Evolutionary conservation across 1,140 invertebrate genomes (phyloP), one percentile per base, ranked within the genome.

Genomic region (Heliconius himera): DNA sequence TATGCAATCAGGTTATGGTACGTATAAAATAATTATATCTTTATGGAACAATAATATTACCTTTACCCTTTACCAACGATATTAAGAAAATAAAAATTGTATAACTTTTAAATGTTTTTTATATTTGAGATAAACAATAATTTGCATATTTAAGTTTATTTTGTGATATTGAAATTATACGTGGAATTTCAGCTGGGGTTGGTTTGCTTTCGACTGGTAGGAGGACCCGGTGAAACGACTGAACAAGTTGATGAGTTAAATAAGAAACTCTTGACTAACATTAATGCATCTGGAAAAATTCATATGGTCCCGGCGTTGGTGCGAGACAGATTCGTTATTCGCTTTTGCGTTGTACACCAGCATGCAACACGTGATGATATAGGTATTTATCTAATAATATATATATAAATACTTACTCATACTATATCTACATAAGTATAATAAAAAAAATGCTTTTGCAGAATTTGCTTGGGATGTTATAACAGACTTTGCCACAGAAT

Each of bases 221-320:
- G 98, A 38, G 96, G 96, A 13, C 98, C 99, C 88, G 93, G 91
- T 18, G 93, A 95, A 71, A 88, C 85, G 2, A 74, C 84, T 1
- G 83, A 92, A 77, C 89, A 94, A 74, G 85, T 91, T 18, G 94
- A 95, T 74, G 97, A 97, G 84, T 88, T 99, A 20, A 99, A 99
- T 92, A 98, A 99, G 93, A 99, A 98, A 89, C 95, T 99, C 4
- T 94, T 99, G 74, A 98, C 98, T 74, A 96, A 96, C 73, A 99
- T 99, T 81, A 99, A 99, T 88, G 98, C 98, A 75, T 99, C 98
- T 8, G 99, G 99, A 9, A 98, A 98, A 91, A 95, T 99, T 74
- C 99, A 99, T 91, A 99, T 99, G 99, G 98, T 99, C 4, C 99
- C 99, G 1, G 98, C 99, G 1, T 97, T 96, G 49, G 96, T 99